Percentiles rank a stretch among this genome's conserved stretches.
phyloP scores from a whole-genome alignment of 2,888 invertebrate genomes.

The Aquatica leii region DNA sequence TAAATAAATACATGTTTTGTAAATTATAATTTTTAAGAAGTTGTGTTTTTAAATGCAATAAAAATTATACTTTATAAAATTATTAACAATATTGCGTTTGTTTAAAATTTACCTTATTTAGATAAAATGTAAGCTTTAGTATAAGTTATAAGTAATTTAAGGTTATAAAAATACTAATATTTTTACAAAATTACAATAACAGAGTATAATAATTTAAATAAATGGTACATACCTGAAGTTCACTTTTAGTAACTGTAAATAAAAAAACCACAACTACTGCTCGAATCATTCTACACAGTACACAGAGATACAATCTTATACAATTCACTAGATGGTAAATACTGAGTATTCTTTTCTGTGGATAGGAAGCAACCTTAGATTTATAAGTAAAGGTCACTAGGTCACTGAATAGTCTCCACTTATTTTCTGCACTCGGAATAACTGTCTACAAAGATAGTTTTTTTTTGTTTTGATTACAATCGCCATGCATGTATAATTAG shows the following conservation, averaged over 20 bases:
- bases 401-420: slow-evolving; percentile 22
- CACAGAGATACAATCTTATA: slow-evolving; percentile 25
- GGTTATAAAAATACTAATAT: too few relatives aligned
- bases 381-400: slow-evolving; percentile 32
- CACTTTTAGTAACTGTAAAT: neutral
- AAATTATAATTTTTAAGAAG: too few relatives aligned
- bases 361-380: slow-evolving; percentile 25
- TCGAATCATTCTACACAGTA: slow-evolving; percentile 6
- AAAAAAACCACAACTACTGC: neutral
- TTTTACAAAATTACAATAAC: too few relatives aligned
- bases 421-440: neutral
- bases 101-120: too few relatives aligned
- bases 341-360: slow-evolving; percentile 19
- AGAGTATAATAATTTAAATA: neutral
- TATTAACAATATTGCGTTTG: too few relatives aligned
- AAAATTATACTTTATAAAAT: too few relatives aligned
- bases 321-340: slow-evolving; percentile 25
- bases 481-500: too few relatives aligned
- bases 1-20: too few relatives aligned
- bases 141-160: too few relatives aligned
- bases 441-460: neutral
- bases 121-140: too few relatives aligned
- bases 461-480: too few relatives aligned
- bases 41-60: too few relatives aligned
- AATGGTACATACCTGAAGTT: neutral